phyloP scores from a whole-genome alignment of 1,140 invertebrate species.

The Yoshiicerus persimilis region DNA sequence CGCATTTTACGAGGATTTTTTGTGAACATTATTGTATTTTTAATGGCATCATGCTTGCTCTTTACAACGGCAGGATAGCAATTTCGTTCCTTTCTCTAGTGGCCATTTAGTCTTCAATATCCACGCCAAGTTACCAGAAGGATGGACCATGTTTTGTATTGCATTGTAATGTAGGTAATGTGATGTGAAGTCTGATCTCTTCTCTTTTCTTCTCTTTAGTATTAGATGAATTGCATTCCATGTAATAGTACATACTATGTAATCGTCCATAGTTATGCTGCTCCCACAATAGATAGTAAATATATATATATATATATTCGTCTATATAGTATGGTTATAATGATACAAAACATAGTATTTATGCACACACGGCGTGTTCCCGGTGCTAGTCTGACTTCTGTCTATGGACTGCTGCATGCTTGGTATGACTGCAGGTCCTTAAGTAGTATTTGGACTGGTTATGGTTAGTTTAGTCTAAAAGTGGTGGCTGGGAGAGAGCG shows the following conservation, averaged over 20 bases:
- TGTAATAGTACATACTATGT: not conserved
- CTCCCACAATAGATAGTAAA: too few species aligned
- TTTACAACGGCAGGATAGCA: not conserved
- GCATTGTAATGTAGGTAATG: conserved; percentile 4
- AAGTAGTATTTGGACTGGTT: not conserved
- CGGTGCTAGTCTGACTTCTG: too few species aligned
- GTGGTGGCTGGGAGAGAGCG: not conserved
- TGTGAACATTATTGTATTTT: conserved; percentile 24
- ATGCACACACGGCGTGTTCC: not conserved
- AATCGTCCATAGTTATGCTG: too few species aligned
- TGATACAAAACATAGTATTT: not conserved
- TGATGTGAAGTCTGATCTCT: not conserved
- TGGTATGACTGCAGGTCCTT: too few species aligned
- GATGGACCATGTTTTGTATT: not conserved
- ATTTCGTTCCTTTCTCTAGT: not conserved
- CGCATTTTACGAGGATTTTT: not conserved
- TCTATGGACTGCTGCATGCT: too few species aligned
- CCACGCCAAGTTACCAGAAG: not conserved
- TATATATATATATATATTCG: too few species aligned
- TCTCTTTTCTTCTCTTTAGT: not conserved
- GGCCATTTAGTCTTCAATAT: conserved; percentile 20
- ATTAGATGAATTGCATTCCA: not conserved
- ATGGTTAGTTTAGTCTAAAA: not conserved
- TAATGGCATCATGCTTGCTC: not conserved
- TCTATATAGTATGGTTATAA: not conserved